Percentiles rank a stretch among this genome's conserved stretches.
Evolutionary conservation across 2,888 invertebrate species (phyloP).

Genomic region (Gerris lacustris): DNA sequence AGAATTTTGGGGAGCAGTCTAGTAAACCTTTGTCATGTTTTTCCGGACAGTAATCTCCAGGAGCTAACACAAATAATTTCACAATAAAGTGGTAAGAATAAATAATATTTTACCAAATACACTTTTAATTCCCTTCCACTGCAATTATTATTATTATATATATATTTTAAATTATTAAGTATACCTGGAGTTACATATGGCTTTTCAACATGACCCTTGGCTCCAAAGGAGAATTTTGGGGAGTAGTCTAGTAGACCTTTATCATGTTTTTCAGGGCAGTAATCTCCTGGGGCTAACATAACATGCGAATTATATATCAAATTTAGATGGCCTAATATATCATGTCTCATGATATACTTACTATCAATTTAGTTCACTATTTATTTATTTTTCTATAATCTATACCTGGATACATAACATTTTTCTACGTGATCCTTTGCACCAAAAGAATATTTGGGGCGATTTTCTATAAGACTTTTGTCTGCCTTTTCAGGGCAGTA

Average conservation of each 20-base stretch:
- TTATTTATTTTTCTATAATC: too few relatives aligned
- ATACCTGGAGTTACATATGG: neutral
- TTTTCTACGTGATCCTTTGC: slow-evolving; percentile 47
- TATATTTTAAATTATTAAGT: neutral
- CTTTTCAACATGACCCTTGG: neutral
- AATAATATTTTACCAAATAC: too few relatives aligned
- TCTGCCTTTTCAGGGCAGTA: slow-evolving; percentile 48
- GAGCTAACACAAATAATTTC: neutral
- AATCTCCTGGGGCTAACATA: neutral
- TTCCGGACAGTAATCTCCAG: neutral
- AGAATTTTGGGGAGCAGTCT: neutral
- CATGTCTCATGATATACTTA: too few relatives aligned
- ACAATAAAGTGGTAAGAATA: too few relatives aligned
- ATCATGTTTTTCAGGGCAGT: neutral
- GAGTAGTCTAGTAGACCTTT: neutral
- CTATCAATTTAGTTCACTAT: too few relatives aligned
- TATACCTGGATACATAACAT: slow-evolving; percentile 37
- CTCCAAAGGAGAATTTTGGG: neutral
- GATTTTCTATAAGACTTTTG: slow-evolving; percentile 31
- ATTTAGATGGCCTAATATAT: too few relatives aligned
- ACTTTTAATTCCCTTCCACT: too few relatives aligned
- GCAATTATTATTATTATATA: too few relatives aligned
- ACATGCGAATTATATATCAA: neutral
- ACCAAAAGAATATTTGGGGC: slow-evolving; percentile 26
- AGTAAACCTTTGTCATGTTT: neutral